A percentile compares a stretch with the other conserved stretches of the same genome.
Conservation (phyloP, 1,140 invertebrate species). For the Lepeophtheirus salmonis region DNA sequence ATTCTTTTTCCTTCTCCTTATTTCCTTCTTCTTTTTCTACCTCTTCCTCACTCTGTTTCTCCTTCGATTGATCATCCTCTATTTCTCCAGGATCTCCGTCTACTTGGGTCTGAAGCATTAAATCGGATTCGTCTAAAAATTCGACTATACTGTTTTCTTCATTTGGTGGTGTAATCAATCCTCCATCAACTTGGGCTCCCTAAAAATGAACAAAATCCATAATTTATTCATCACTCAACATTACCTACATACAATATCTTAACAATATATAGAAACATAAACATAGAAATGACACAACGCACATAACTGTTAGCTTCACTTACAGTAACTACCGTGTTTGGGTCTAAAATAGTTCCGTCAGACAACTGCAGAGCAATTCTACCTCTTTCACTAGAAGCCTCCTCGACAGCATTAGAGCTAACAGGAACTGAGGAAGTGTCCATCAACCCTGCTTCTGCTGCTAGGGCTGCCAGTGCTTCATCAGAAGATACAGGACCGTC, state of each 20-base stretch:
- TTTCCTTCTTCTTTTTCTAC: conserved; percentile 20
- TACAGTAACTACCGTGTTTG: background rate
- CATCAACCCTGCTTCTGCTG: conserved; percentile 41
- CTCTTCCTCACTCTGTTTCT: conserved; percentile 13
- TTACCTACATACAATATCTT: conserved; percentile 3
- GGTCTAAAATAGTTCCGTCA: conserved; percentile 11
- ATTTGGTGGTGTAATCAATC: conserved; percentile 13
- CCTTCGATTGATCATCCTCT: conserved; percentile 8
- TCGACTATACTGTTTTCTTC: background rate
- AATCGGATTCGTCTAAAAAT: background rate
- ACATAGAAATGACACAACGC: too few relatives aligned
- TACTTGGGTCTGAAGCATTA: conserved; percentile 8
- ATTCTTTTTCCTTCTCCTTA: conserved; percentile 18
- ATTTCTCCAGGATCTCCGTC: conserved; percentile 18
- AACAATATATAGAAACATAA: background rate
- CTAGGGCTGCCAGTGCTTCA: conserved; percentile 40
- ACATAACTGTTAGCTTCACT: too few relatives aligned
- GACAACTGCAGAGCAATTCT: conserved; percentile 19
- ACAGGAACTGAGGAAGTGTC: too few relatives aligned
- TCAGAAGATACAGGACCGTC: conserved; percentile 43
- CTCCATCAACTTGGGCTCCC: conserved; percentile 17
- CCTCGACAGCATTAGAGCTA: conserved; percentile 22
- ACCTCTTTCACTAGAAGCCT: conserved; percentile 11
- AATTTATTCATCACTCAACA: too few relatives aligned
- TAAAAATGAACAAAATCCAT: background rate